Conservation (phyloP, 2,888 invertebrate species). For the Caenorhabditis afra region DNA sequence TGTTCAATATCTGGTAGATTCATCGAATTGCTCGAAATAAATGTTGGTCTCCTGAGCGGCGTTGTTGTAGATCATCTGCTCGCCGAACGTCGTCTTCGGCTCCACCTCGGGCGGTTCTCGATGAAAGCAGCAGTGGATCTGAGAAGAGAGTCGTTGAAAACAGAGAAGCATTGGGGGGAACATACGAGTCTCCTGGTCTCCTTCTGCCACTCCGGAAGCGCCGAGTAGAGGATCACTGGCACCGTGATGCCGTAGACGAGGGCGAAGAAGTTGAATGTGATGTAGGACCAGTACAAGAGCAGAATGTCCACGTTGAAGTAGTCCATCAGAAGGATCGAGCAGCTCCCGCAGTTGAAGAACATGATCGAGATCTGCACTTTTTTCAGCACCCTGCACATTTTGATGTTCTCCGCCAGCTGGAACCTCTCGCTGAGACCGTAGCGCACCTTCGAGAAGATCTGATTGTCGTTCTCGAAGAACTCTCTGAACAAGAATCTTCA, state of each 20-base stretch:
- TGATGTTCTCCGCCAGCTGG: slow-evolving; percentile 56
- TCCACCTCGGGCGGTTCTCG: slow-evolving; percentile 9
- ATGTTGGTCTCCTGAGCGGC: slow-evolving; percentile 37
- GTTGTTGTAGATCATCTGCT: slow-evolving; percentile 56
- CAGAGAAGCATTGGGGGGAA: not conserved
- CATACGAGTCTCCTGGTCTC: slow-evolving; percentile 39
- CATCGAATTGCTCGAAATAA: slow-evolving; percentile 39
- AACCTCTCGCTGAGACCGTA: slow-evolving; percentile 51
- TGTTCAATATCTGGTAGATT: not conserved
- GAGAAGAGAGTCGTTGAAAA: not conserved
- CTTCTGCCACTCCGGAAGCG: slow-evolving; percentile 54
- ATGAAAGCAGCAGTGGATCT: slow-evolving; percentile 3
- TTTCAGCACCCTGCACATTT: slow-evolving; percentile 52
- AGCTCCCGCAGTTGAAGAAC: slow-evolving; percentile 47
- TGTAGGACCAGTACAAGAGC: slow-evolving; percentile 41
- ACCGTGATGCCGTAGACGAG: slow-evolving; percentile 46
- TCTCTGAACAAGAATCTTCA: slow-evolving; percentile 7
- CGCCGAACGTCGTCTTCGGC: slow-evolving; percentile 47
- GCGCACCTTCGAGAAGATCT: slow-evolving; percentile 7
- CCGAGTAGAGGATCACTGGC: slow-evolving; percentile 40
- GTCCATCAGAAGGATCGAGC: slow-evolving; percentile 51
- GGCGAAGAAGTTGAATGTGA: slow-evolving; percentile 43
- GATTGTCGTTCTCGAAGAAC: slow-evolving; percentile 14
- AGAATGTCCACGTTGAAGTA: slow-evolving; percentile 26
- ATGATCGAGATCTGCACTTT: slow-evolving; percentile 52